Percentiles rank a stretch among this genome's conserved stretches.
Conservation (phyloP, 1,140 invertebrate species). For the Euura lappo region DNA sequence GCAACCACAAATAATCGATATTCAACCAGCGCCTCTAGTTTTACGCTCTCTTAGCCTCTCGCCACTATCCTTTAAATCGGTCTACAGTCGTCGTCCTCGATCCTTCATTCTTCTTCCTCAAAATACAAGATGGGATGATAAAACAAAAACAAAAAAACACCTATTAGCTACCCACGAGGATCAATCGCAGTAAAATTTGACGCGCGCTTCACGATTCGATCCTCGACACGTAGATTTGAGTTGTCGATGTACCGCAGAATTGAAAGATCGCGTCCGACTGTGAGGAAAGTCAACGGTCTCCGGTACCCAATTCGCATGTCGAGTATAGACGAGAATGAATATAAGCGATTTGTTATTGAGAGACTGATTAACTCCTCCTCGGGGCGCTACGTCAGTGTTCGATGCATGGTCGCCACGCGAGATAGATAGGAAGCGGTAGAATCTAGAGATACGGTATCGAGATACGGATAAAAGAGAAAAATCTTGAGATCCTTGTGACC, state of each 20-base stretch:
- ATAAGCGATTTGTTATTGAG: constrained; percentile 18
- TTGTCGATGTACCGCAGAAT: background rate
- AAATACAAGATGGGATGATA: background rate
- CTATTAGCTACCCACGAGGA: too few relatives aligned
- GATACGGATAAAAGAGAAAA: too few relatives aligned
- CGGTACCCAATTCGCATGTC: too few relatives aligned
- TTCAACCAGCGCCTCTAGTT: constrained; percentile 33
- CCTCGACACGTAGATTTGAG: background rate
- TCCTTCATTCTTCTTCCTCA: too few relatives aligned
- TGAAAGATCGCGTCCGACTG: background rate
- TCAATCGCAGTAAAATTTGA: background rate
- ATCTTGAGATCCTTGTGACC: too few relatives aligned
- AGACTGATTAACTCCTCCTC: background rate
- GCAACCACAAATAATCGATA: constrained; percentile 44
- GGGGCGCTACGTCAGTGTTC: too few relatives aligned
- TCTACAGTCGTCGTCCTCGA: background rate
- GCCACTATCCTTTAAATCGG: background rate
- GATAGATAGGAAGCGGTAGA: too few relatives aligned
- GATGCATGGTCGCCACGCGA: too few relatives aligned
- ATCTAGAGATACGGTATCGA: too few relatives aligned
- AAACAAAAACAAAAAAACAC: too few relatives aligned
- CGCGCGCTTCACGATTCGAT: background rate
- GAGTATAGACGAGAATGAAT: background rate
- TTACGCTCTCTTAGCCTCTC: background rate
- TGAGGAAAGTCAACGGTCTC: too few relatives aligned